Percentiles rank a stretch among this genome's conserved stretches.
Evolutionary conservation across 1,140 invertebrate genomes (phyloP).

Genomic region (Microplitis mediator): DNA sequence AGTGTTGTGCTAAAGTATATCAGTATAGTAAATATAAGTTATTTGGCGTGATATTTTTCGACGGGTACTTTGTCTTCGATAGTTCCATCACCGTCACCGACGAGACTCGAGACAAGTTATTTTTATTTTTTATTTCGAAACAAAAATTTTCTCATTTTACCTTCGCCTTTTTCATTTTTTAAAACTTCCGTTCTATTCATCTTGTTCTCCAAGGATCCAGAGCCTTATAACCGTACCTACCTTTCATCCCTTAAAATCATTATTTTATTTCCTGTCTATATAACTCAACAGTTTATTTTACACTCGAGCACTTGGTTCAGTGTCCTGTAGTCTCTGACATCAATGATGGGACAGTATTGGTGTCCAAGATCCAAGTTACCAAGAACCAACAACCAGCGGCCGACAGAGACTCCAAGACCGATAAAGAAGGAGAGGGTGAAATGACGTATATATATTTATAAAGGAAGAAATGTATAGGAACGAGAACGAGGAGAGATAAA

Average conservation of each 20-base stretch:
- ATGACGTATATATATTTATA: background rate
- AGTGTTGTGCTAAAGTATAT: no score
- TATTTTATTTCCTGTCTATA: background rate
- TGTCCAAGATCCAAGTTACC: background rate
- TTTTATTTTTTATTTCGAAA: background rate
- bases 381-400: no score
- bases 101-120: conserved; percentile 1
- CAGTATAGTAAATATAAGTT: no score
- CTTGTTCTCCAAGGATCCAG: no score
- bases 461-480: no score
- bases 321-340: conserved; percentile 2
- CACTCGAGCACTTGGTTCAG: conserved; percentile 22
- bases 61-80: conserved; percentile 2
- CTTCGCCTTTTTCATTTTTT: background rate
- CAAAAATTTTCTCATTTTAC: background rate
- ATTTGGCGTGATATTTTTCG: background rate
- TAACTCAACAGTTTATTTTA: conserved; percentile 22
- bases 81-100: conserved; percentile 1
- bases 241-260: background rate
- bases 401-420: background rate
- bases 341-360: conserved; percentile 24
- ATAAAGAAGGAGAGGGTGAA: background rate
- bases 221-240: background rate
- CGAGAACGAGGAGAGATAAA: background rate
- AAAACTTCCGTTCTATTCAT: background rate